Conservation (phyloP, 1,140 invertebrate genomes). For the Muscidifurax raptorellus region DNA sequence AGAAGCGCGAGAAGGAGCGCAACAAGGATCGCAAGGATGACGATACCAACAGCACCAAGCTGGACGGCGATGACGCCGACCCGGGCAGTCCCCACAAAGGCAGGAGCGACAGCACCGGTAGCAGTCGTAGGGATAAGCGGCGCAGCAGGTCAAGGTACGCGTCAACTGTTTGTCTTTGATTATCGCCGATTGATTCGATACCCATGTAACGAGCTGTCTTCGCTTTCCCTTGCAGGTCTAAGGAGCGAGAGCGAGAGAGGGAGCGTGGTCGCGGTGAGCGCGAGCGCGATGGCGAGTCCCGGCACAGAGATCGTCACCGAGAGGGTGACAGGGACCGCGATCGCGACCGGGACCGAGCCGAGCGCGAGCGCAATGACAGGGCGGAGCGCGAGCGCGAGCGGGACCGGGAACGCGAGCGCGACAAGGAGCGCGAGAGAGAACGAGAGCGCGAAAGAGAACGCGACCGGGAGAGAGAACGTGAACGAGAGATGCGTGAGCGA, state of each 20-base stretch:
- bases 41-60: conserved; percentile 62
- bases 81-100: conserved; percentile 72
- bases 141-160: conserved; percentile 75
- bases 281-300: conserved; percentile 57
- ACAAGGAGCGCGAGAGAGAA: conserved; percentile 57
- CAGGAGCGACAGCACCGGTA: conserved; percentile 66
- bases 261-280: conserved; percentile 22
- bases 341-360: conserved; percentile 66
- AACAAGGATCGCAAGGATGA: conserved; percentile 65
- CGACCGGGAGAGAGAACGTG: conserved; percentile 70
- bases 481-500: conserved; percentile 67
- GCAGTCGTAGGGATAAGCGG: conserved; percentile 71
- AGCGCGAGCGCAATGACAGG: conserved; percentile 55
- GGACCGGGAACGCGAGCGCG: conserved; percentile 67
- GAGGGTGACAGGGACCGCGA: conserved; percentile 74
- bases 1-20: conserved; percentile 71
- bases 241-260: conserved; percentile 40
- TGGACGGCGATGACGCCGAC: conserved; percentile 72
- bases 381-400: conserved; percentile 66
- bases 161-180: too few species aligned
- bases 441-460: conserved; percentile 58
- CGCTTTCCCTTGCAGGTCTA: conserved; percentile 34
- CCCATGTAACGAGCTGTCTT: neutral
- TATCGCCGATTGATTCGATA: neutral
- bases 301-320: conserved; percentile 73